Percentiles rank a stretch among this genome's conserved stretches.
These are phyloP conservation scores for Pseudolaguvia tuberculata DNA, from an alignment of 2,113 vertebrate genomes.

Conservation along the genomic window DNA sequence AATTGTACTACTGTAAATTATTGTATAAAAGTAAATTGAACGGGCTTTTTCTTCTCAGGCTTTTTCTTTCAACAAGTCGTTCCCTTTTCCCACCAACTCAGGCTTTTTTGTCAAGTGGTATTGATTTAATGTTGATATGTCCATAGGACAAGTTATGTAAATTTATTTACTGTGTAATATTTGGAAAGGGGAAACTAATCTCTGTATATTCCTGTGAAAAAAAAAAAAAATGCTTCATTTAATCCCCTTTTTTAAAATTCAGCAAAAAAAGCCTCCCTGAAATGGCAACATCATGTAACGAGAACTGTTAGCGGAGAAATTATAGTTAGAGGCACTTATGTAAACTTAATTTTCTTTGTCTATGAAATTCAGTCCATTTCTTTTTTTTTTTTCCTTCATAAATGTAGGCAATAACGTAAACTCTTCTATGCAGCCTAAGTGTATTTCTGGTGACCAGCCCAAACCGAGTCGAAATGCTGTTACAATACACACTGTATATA, in stretches of 20 bases:
- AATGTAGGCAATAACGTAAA: slow-evolving; percentile 91
- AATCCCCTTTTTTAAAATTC: slow-evolving; percentile 60
- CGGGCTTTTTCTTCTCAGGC: slow-evolving; percentile 85
- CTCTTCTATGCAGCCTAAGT: slow-evolving; percentile 96
- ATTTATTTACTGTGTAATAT: slow-evolving; percentile 76
- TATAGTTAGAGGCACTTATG: slow-evolving; percentile 63
- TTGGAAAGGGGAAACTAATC: slow-evolving; percentile 60
- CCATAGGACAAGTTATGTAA: slow-evolving; percentile 69
- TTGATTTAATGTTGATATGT: slow-evolving; percentile 68
- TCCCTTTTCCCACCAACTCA: slow-evolving; percentile 86
- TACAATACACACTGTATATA: slow-evolving; percentile 91
- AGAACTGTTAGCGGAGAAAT: slow-evolving; percentile 57
- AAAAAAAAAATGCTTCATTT: slow-evolving; percentile 60
- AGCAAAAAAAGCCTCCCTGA: slow-evolving; percentile 51
- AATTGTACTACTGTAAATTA: slow-evolving; percentile 88
- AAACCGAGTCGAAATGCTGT: slow-evolving; percentile 87
- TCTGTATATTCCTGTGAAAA: slow-evolving; percentile 61
- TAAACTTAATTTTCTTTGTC: slow-evolving; percentile 63
- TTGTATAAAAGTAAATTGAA: slow-evolving; percentile 92
- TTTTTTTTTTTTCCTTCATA: slow-evolving; percentile 52
- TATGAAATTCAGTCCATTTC: slow-evolving; percentile 73
- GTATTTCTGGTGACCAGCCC: slow-evolving; percentile 83
- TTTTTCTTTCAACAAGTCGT: slow-evolving; percentile 65
- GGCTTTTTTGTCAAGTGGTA: slow-evolving; percentile 79
- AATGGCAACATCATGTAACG: slow-evolving; percentile 55